Evolutionary conservation across 2,113 vertebrate species (phyloP).

Genomic region (Burhinus oedicnemus): DNA sequence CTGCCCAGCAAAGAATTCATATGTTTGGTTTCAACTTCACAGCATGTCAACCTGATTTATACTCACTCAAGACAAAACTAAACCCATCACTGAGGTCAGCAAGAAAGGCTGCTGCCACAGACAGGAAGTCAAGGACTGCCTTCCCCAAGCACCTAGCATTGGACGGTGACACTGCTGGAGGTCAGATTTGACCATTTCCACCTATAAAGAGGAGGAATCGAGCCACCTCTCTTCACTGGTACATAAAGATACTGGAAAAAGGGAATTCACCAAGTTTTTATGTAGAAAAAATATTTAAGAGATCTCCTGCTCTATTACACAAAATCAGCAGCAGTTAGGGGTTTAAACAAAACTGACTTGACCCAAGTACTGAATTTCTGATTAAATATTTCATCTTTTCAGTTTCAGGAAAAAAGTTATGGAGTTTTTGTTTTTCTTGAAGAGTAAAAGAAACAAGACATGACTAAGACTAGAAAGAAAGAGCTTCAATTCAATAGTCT

Average conservation of each 20-base stretch:
- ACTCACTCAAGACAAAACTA: neutral
- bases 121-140: neutral
- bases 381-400: neutral
- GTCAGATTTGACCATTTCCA: neutral
- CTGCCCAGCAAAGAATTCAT: neutral
- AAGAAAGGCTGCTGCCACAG: neutral
- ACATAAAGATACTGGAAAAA: neutral
- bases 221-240: neutral
- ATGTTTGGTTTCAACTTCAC: conserved; percentile 6
- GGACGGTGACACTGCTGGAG: neutral
- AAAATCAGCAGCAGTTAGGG: neutral
- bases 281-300: neutral
- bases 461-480: neutral
- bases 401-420: neutral
- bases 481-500: neutral
- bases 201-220: neutral
- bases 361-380: neutral
- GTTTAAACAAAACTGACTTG: neutral
- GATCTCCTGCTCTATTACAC: neutral
- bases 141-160: neutral
- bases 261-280: neutral
- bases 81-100: neutral
- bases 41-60: neutral
- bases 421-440: neutral
- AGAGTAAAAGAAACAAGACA: neutral